Evolutionary conservation across 2,113 vertebrate genomes (phyloP), one percentile per base, ranked within the genome.

Genomic region (Otus sunia): DNA sequence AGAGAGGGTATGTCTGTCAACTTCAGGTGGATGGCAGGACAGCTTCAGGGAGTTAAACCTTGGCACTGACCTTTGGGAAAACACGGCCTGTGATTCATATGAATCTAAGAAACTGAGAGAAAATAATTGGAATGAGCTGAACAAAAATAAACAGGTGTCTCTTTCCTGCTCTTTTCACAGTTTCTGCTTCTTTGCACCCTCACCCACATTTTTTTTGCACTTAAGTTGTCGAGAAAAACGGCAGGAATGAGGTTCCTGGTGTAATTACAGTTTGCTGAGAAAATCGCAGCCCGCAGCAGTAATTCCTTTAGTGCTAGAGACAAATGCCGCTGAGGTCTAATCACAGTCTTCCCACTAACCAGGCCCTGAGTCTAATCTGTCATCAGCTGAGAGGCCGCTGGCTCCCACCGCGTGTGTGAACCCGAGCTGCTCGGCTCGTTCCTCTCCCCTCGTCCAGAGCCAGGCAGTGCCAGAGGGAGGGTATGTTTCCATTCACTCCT

Each of bases 341-440:
- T 97, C 88, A 80, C 74, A 83, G 69, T 10, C 32, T 94, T 95
- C 85, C 94, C 89, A 86, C 84, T 94, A 83, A 74, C 89, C 75
- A 94, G 80, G 86, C 81, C 85, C 94, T 71, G 84, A 92, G 87
- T 83, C 92, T 94, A 77, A 95, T 97, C 97, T 95, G 96, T 96
- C 96, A 96, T 76, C 94, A 89, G 87, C 88, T 62, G 82, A 50
- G 94, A 88, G 96, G 95, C 93, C 2, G 25, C 93, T 89, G 88
- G 94, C 88, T 95, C 87, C 81, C 0, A 1, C 79, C 1, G 12
- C 10, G 37, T 2, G 1, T 78, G 90, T 90, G 93, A 96, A 90
- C 81, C 39, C 6, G 43, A 80, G 89, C 67, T 74, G 79, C 82
- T 86, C 3, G 0, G 68, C 39, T 50, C 0, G 8, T 36, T 86